A percentile compares a stretch with the other conserved stretches of the same genome.
phyloP scores from a whole-genome alignment of 2,113 vertebrate species.

The Nesogale talazaci region DNA sequence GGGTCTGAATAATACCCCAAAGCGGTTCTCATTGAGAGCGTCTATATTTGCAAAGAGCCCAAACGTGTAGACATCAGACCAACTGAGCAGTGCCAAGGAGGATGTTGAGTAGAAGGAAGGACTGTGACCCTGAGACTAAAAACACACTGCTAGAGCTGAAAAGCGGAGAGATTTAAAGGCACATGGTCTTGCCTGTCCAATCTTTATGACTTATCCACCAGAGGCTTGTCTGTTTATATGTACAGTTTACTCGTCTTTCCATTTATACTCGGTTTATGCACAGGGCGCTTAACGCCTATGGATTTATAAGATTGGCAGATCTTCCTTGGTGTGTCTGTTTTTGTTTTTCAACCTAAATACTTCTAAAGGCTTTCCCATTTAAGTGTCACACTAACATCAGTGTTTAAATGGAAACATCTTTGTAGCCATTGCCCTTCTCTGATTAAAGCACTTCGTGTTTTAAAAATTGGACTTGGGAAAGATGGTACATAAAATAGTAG shows the following conservation, averaged over 20 bases:
- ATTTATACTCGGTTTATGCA: slow-evolving; percentile 69
- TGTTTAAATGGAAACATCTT: slow-evolving; percentile 59
- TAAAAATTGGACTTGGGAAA: slow-evolving; percentile 61
- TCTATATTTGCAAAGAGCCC: slow-evolving; percentile 63
- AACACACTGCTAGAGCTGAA: slow-evolving; percentile 48
- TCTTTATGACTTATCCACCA: slow-evolving; percentile 63
- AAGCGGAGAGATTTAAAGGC: slow-evolving; percentile 62
- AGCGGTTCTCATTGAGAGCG: slow-evolving; percentile 55
- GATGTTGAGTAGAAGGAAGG: slow-evolving; percentile 32
- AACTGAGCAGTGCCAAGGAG: slow-evolving; percentile 47
- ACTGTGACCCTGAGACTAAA: slow-evolving; percentile 49
- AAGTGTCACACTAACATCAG: slow-evolving; percentile 44
- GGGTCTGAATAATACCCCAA: slow-evolving; percentile 65
- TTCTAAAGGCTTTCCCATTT: slow-evolving; percentile 62
- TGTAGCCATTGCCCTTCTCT: slow-evolving; percentile 11
- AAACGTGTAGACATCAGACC: slow-evolving; percentile 57
- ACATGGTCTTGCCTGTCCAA: slow-evolving; percentile 64
- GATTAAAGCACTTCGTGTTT: slow-evolving; percentile 44
- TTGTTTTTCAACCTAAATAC: slow-evolving; percentile 73
- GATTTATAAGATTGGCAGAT: slow-evolving; percentile 75
- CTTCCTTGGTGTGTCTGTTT: slow-evolving; percentile 72
- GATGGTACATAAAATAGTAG: background rate
- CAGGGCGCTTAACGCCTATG: slow-evolving; percentile 59
- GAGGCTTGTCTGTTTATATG: slow-evolving; percentile 64
- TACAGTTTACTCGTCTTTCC: slow-evolving; percentile 72